Evolutionary conservation across 2,888 invertebrate species (phyloP), one percentile per base, ranked within the genome.

Genomic region (Clunio marinus): DNA sequence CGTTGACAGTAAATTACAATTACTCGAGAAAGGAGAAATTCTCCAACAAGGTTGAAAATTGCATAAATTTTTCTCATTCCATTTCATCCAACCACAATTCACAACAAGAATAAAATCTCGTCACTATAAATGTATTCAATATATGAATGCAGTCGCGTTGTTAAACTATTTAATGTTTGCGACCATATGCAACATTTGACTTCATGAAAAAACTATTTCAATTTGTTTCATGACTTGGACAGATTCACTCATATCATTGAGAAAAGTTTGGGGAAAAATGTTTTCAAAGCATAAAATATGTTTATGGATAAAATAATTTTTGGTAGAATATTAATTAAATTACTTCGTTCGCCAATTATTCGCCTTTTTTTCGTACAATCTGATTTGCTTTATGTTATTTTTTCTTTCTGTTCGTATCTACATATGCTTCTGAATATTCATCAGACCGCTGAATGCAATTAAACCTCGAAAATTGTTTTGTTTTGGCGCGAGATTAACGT

Each of bases 321-420:
- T 15, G 25, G 20, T 51, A 20, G 51, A n/a, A 57, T 57, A 57
- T 27, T 57, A 57, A 57, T 57, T 57, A 57, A 57, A 57, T 57
- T 57, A 57, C 57, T 57, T 22, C 13, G 15, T 27, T 57, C 57
- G 57, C 25, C 27, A 57, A 57, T 57, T 27, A 57, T 57, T 13
- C 13, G 45, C 7, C 13, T 7, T 13, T 45, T 13, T 13, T 45
- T 25, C 25, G 27, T 25, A n/a, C n/a, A n/a, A 25, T 57, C 57
- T 57, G 57, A 7, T 57, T 8, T 4, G 15, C 25, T 57, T 57
- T 27, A 32, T 4, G n/a, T n/a, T n/a, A 32, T 4, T 32, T 32
- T 32, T 7, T 32, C 32, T 7, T 32, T 7, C 32, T 32, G 32
- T 32, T 10, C n/a, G n/a, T n/a, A n/a, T n/a, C n/a, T n/a, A n/a